Evolutionary conservation across 2,113 vertebrate genomes (phyloP), one percentile per base, ranked within the genome.

Genomic region (Cololabis saira): DNA sequence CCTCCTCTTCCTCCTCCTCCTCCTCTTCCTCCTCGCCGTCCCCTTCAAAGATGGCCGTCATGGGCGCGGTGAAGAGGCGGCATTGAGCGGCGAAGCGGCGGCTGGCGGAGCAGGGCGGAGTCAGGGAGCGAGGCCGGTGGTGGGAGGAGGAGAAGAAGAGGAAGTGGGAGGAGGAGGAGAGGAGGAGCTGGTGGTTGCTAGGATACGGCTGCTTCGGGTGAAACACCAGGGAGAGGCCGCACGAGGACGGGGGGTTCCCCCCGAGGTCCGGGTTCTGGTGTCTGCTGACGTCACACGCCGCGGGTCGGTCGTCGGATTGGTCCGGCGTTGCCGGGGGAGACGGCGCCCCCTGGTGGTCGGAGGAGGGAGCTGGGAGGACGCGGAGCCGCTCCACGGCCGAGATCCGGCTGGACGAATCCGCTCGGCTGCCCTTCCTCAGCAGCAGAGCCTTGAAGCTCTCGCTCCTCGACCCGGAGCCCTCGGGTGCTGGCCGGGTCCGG

Each of bases 401-500:
- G 90, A 97, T 93, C 0, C 95, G 96, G 16, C 93, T 94, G 0
- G 94, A 90, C 2, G 89, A 70, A 22, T 95, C 94, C 0, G 91
- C 77, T 0, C 95, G 95, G 50, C 94, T 95, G 0, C 97, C 96
- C 3, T 96, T 99, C 86, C 92, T 96, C 56, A 99, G 91, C 68
- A 99, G 84, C 33, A 99, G 91, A 5, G 96, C 95, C 84, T 98
- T 99, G 76, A 99, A 99, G 86, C 92, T 95, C 82, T 96, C 96
- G 0, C 94, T 97, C 78, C 94, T 96, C 51, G 89, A 91, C 17
- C 60, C 66, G 13, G 65, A 81, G 66, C 52, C 37, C 66, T 40
- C 49, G 89, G 92, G 63, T 89, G 91, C 66, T 91, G 7, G 4
- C 85, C 91, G 48, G 87, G 87, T 82, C 90, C 89, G 73, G 92